Evolutionary conservation across 2,797 vertebrate species (phyloP).

Genomic region (Falco cherrug): DNA sequence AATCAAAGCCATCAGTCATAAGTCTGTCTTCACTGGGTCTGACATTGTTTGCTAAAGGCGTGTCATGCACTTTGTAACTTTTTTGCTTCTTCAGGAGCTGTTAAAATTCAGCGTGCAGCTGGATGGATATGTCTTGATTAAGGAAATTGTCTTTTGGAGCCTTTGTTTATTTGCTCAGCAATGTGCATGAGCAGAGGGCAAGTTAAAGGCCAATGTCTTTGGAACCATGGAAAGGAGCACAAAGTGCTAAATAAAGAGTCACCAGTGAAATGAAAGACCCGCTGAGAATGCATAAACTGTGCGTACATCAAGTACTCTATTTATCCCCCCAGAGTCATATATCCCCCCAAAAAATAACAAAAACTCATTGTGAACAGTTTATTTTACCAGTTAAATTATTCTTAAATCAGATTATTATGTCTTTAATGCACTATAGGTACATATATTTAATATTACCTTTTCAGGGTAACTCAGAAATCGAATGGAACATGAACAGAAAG

Average conservation of each 20-base stretch:
- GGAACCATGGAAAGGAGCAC: neutral
- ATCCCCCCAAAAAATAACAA: neutral
- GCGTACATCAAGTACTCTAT: neutral
- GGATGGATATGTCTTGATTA: neutral
- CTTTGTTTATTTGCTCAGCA: constrained; percentile 28
- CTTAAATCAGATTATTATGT: neutral
- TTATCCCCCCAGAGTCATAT: neutral
- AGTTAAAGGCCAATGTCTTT: neutral
- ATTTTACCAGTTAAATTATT: neutral
- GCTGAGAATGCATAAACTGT: neutral
- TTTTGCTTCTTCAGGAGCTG: neutral
- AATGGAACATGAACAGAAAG: neutral
- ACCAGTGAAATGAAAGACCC: neutral
- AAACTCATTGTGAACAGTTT: neutral
- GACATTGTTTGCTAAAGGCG: neutral
- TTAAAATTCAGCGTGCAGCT: neutral
- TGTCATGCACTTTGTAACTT: neutral
- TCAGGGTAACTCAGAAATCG: neutral
- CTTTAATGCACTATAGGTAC: neutral
- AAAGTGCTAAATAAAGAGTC: neutral
- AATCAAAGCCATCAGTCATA: neutral
- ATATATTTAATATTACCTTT: neutral
- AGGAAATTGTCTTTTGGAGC: neutral
- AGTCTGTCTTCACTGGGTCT: neutral
- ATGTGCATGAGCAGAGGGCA: neutral